These are phyloP conservation scores for Sycon ciliatum DNA, from an alignment of 37 sponge, comb jelly and placozoan species.

Conservation along the genomic window DNA sequence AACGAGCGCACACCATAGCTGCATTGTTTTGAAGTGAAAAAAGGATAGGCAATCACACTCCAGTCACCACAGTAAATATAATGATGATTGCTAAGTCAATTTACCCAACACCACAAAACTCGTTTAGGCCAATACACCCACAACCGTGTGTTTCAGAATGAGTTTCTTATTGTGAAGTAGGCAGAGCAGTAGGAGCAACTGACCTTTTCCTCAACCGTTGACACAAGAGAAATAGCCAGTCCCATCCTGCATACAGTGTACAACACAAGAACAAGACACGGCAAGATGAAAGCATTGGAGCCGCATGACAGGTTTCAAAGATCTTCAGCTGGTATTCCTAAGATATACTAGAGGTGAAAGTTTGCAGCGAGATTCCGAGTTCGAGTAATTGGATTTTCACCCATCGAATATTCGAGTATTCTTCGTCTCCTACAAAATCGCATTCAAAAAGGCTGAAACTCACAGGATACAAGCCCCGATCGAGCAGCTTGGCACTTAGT, in stretches of 20 bases:
- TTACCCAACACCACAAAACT: no score
- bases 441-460: no score
- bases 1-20: not conserved
- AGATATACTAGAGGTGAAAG: not conserved
- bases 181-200: no score
- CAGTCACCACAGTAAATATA: not conserved
- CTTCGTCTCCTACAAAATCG: no score
- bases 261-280: not conserved
- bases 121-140: no score
- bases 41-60: not conserved
- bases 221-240: conserved; percentile 80
- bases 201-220: conserved; percentile 78
- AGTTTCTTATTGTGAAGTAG: no score
- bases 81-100: not conserved
- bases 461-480: no score
- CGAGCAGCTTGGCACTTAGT: no score
- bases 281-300: not conserved
- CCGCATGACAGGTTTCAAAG: not conserved
- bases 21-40: not conserved
- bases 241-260: conserved; percentile 58
- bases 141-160: no score
- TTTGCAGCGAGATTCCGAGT: not conserved
- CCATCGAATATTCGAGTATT: not conserved
- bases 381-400: not conserved
- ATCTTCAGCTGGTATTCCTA: not conserved